These are phyloP conservation scores for Ochotona princeps DNA, from an alignment of 2,113 vertebrate genomes.

Conservation along the genomic window DNA sequence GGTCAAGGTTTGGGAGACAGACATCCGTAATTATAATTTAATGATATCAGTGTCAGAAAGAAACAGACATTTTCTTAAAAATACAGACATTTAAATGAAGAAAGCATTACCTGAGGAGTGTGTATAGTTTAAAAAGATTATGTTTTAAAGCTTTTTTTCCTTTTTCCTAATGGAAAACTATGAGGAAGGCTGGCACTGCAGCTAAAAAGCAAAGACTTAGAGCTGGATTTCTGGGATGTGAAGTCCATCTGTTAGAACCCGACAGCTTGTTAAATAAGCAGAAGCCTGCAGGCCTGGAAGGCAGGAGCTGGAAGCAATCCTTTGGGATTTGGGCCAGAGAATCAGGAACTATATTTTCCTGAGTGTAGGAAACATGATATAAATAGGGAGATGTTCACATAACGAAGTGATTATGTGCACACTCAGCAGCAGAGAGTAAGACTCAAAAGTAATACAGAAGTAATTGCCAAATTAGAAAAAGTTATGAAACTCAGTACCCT, in stretches of 20 bases:
- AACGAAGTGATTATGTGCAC: not conserved
- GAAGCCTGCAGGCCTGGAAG: not conserved
- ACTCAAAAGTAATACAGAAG: not conserved
- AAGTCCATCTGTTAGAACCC: constrained; percentile 17
- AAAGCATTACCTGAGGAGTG: not conserved
- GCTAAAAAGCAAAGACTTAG: constrained; percentile 9
- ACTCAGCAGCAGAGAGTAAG: not conserved
- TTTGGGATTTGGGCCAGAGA: not conserved
- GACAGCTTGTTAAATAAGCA: constrained; percentile 30
- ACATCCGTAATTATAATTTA: not conserved
- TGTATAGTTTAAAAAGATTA: constrained; percentile 11
- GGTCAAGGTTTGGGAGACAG: not conserved
- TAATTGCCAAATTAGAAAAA: not conserved
- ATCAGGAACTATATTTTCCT: constrained; percentile 3
- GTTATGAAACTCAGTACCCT: not conserved
- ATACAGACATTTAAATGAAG: constrained; percentile 18
- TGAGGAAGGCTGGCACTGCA: not conserved
- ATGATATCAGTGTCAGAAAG: not conserved
- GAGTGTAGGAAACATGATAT: not conserved
- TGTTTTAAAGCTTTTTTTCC: constrained; percentile 13
- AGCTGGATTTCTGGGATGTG: not conserved
- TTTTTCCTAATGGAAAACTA: constrained; percentile 9
- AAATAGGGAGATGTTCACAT: not conserved
- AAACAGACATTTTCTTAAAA: constrained; percentile 1
- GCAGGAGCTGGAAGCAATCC: not conserved